Percentiles rank a stretch among this genome's conserved stretches.
These are phyloP conservation scores for Baryphthengus martii DNA, from an alignment of 2,113 vertebrate genomes.

Conservation along the genomic window DNA sequence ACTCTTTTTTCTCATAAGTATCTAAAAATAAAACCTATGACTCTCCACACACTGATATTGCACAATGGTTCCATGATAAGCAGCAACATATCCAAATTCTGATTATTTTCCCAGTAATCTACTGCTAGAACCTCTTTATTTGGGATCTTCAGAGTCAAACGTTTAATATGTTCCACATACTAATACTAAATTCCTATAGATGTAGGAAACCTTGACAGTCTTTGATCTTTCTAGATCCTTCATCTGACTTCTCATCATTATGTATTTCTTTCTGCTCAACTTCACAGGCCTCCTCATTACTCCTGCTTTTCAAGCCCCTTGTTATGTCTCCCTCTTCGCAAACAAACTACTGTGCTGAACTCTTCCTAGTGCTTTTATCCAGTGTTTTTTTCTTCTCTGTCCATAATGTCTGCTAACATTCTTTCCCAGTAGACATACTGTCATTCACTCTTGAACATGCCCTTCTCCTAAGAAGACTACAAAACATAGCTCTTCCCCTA, in stretches of 20 bases:
- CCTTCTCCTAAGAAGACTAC: not conserved
- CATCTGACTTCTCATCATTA: not conserved
- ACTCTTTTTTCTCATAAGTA: not conserved
- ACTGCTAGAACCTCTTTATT: not conserved
- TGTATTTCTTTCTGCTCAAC: not conserved
- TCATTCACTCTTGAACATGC: not conserved
- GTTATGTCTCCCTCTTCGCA: not conserved
- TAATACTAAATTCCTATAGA: not conserved
- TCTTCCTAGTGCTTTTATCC: not conserved
- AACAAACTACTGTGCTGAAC: not conserved
- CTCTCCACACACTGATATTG: not conserved
- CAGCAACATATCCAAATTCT: not conserved
- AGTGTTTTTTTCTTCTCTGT: not conserved
- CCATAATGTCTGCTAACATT: not conserved
- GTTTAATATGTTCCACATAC: accelerated
- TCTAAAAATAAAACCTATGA: not conserved
- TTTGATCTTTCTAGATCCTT: not conserved
- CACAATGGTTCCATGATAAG: not conserved
- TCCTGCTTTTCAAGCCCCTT: not conserved
- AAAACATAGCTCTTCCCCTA: not conserved
- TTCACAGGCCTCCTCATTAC: not conserved
- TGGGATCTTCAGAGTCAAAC: not conserved
- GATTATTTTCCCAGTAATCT: not conserved
- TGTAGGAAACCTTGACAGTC: not conserved
- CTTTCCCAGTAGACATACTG: not conserved